phyloP scores from a whole-genome alignment of 2,113 vertebrate species.

The Chloropsis cyanopogon region DNA sequence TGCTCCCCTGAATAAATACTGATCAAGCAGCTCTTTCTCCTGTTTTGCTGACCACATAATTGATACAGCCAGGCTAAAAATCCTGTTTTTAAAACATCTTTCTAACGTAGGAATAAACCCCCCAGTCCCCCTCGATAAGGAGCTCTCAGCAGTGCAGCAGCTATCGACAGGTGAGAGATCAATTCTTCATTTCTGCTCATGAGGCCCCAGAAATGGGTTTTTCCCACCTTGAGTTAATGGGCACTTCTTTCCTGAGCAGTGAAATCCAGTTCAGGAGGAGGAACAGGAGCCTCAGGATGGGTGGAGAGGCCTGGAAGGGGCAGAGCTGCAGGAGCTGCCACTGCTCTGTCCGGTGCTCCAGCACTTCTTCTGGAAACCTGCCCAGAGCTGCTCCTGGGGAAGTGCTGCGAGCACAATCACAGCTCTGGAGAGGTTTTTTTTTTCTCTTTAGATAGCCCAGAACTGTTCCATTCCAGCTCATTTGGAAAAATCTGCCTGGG shows the following conservation, averaged over 20 bases:
- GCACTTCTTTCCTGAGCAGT: not conserved
- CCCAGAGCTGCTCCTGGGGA: not conserved
- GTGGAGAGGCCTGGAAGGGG: not conserved
- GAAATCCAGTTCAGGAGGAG: not conserved
- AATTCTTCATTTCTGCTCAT: not conserved
- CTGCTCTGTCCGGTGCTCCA: not conserved
- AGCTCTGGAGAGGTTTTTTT: not conserved
- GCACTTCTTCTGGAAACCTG: not conserved
- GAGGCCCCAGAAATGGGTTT: not conserved
- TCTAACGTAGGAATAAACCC: not conserved
- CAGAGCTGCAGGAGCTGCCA: not conserved
- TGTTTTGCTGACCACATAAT: not conserved
- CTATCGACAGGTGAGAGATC: not conserved
- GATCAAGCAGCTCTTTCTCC: not conserved
- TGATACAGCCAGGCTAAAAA: not conserved
- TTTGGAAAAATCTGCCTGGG: constrained; percentile 9
- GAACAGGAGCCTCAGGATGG: not conserved
- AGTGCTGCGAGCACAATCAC: not conserved
- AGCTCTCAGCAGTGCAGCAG: not conserved
- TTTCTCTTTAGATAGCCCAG: not conserved
- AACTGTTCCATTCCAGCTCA: not conserved
- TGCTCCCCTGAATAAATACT: not conserved
- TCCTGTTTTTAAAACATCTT: not conserved
- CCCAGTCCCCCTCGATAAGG: not conserved
- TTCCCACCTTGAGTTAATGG: not conserved